phyloP scores from a whole-genome alignment of 2,113 vertebrate species.

The Oreotrochilus melanogaster region DNA sequence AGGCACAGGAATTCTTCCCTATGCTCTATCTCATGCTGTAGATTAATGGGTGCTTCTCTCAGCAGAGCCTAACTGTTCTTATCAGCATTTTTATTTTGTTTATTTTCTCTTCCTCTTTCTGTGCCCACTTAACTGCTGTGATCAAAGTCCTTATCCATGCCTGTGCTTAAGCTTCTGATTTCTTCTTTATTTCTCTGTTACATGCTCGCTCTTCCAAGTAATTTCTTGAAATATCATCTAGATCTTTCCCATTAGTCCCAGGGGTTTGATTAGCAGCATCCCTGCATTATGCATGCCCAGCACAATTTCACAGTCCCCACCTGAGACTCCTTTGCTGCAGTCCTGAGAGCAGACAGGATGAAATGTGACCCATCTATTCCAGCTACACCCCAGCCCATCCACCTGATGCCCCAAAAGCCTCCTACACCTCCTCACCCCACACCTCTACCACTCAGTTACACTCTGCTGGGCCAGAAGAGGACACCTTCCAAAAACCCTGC shows the following conservation, averaged over 20 bases:
- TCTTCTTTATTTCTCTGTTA: neutral
- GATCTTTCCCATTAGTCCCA: neutral
- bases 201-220: neutral
- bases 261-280: neutral
- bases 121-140: neutral
- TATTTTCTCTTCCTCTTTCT: neutral
- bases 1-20: neutral
- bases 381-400: neutral
- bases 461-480: neutral
- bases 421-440: rapidly evolving
- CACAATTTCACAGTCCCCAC: neutral
- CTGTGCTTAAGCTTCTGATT: neutral
- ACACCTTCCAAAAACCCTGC: neutral
- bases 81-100: neutral
- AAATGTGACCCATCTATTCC: neutral
- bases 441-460: rapidly evolving
- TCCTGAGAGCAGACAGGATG: neutral
- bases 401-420: neutral
- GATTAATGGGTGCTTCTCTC: neutral
- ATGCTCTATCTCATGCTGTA: neutral
- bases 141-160: neutral
- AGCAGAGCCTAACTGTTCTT: neutral
- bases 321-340: neutral
- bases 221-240: too few species aligned
- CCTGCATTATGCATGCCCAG: neutral